These are phyloP conservation scores for Ametastegia equiseti DNA, from an alignment of 2,888 invertebrate genomes.

Conservation along the genomic window DNA sequence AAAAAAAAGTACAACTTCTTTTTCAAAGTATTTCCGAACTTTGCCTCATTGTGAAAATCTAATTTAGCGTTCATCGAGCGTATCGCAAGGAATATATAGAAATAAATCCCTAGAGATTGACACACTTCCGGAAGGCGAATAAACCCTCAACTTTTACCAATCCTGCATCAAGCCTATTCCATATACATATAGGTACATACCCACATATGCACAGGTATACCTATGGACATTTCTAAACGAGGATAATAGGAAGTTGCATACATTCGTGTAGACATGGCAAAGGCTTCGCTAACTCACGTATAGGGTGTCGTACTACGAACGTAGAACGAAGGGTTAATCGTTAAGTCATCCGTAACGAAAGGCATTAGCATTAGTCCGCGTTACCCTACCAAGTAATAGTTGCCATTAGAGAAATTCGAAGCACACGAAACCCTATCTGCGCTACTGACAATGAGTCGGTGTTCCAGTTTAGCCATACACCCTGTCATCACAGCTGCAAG, in stretches of 20 bases:
- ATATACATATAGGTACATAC: not conserved
- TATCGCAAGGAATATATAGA: not conserved
- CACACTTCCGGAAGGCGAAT: not conserved
- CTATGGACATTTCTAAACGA: not conserved
- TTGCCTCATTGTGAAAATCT: not conserved
- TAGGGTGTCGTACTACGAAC: conserved; percentile 37
- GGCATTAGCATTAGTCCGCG: conserved; percentile 34
- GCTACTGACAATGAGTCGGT: conserved; percentile 16
- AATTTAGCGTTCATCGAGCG: not conserved
- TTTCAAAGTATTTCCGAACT: not conserved
- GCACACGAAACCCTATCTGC: conserved; percentile 38
- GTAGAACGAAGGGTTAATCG: conserved; percentile 31
- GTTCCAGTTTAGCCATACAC: not conserved
- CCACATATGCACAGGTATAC: no score
- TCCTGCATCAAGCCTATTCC: not conserved
- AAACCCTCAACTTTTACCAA: not conserved
- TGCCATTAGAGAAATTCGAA: conserved; percentile 36
- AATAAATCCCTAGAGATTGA: conserved; percentile 13
- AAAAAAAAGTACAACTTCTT: not conserved
- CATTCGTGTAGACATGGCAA: not conserved
- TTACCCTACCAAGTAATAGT: conserved; percentile 12
- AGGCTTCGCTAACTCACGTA: conserved; percentile 41
- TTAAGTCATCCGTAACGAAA: conserved; percentile 44
- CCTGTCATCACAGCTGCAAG: conserved; percentile 22
- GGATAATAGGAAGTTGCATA: conserved; percentile 35